Base-by-base conservation (phyloP, 2,113 vertebrate genomes). In the Suncus etruscus region DNA sequence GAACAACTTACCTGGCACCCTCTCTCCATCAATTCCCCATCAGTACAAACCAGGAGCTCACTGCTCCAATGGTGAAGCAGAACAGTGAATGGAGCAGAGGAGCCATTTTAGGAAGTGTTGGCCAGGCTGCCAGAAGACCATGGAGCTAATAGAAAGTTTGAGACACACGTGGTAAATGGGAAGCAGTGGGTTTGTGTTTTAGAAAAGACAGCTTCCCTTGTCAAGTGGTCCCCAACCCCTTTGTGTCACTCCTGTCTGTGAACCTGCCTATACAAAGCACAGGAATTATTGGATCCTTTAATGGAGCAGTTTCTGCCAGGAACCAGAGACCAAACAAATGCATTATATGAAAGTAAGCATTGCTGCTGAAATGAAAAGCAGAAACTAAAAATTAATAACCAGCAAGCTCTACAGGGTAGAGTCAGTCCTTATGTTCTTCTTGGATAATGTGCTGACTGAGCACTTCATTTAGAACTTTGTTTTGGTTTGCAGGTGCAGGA, bases 281-380 rank as follows among this genome's bases (percentile, higher is more conserved):
- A 11, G 58, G 74, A 47, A 22, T 24, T 15, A 0, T 7, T 39
- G 61, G 63, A 51, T 3, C 24, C 29, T 68, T 48, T 82, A 58
- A 47, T 4, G 25, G 2, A 51, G 24, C 27, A 65, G n/a, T 1
- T 73, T 63, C 25, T n/a, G 48, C 16, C 7, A 48, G 22, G 31
- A 8, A 39, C 25, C 8, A 16, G 54, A 47, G 9, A 50, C n/a
- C 69, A 89, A 50, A 45, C 32, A 27, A 0, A 1, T 3, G 2
- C 0, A 0, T 20, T 32, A 5, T 2, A 11, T 1, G 1, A 32
- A 39, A 16, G 0, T 20, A 18, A 74, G 2, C 4, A 6, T 1
- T n/a, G 3, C 8, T 76, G 16, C 24, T 61, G 58, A 61, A 61
- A 61, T 61, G 58, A 61, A 61, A 22, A 61, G 58, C 58, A 61